Percentiles rank a stretch among this genome's conserved stretches.
Evolutionary conservation across 2,113 vertebrate species (phyloP).

Genomic region (Sialia sialis): DNA sequence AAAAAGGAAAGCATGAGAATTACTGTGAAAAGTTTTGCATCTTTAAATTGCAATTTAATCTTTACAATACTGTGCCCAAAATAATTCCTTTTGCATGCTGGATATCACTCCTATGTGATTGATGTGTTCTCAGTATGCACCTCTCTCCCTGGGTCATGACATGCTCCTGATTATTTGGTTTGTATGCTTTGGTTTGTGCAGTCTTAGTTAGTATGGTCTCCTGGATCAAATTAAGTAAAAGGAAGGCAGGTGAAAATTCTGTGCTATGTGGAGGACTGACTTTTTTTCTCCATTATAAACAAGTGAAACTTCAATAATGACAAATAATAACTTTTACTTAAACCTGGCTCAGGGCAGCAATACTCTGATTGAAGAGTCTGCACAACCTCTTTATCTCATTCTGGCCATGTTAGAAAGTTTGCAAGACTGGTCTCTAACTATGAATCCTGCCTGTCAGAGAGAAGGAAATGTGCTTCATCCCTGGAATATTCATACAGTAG

Average conservation of each 20-base stretch:
- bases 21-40: background rate
- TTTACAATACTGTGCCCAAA: background rate
- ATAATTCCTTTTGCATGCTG: background rate
- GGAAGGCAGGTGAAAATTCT: background rate
- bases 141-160: background rate
- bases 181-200: conserved; percentile 2
- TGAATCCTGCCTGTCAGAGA: background rate
- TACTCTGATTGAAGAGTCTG: background rate
- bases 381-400: background rate
- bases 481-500: background rate
- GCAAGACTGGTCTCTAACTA: background rate
- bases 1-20: background rate
- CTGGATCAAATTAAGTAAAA: background rate
- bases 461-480: background rate
- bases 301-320: background rate
- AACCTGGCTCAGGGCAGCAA: background rate
- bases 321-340: background rate
- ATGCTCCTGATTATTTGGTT: background rate
- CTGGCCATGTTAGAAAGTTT: background rate
- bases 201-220: background rate
- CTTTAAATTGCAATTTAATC: conserved; percentile 9
- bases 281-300: background rate
- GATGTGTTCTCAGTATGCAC: background rate
- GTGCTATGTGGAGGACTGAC: background rate
- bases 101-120: background rate